phyloP scores from a whole-genome alignment of 2,113 vertebrate genomes.

The Pomatorhinus ruficollis region DNA sequence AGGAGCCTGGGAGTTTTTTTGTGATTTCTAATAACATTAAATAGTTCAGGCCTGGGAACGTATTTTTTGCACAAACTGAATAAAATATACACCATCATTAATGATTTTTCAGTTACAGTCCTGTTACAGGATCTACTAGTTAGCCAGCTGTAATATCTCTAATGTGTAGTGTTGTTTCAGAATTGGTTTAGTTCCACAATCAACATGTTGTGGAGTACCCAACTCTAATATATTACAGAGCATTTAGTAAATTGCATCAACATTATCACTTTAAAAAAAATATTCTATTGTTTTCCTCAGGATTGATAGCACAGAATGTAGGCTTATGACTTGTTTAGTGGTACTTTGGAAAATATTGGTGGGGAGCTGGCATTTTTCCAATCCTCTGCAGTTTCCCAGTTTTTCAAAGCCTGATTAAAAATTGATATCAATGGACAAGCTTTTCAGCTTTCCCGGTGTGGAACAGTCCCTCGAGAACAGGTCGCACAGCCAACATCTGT shows the following conservation, averaged over 20 bases:
- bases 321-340: neutral
- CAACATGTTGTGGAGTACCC: neutral
- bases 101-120: neutral
- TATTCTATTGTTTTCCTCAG: neutral
- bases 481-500: neutral
- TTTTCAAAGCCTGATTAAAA: slow-evolving; percentile 36
- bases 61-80: neutral
- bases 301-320: neutral
- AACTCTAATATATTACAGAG: neutral
- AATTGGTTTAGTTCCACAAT: neutral
- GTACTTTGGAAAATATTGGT: neutral
- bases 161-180: neutral
- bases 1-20: rapidly evolving
- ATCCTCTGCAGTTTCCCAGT: neutral
- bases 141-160: neutral
- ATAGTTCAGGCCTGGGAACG: neutral
- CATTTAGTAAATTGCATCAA: neutral
- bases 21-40: neutral
- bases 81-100: neutral
- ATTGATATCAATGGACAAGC: neutral
- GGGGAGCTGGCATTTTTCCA: neutral
- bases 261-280: neutral
- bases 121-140: neutral
- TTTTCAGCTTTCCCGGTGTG: neutral
- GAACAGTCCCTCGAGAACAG: neutral